Evolutionary conservation across 1,140 invertebrate species (phyloP).

Genomic region (Aphelinus atriplicis): DNA sequence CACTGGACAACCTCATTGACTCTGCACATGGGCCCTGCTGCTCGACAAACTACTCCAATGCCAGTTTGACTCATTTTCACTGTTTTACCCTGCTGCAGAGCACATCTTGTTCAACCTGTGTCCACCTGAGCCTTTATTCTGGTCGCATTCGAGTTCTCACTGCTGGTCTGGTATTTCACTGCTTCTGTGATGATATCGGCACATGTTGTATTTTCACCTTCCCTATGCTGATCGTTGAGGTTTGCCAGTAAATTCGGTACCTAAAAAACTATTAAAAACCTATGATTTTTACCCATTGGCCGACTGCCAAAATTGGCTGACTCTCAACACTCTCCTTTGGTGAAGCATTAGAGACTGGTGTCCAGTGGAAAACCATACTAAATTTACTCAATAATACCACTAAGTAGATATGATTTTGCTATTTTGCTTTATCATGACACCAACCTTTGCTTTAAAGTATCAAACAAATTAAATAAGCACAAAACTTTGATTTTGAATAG

Average conservation of each 20-base stretch:
- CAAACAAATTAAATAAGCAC: too few species aligned
- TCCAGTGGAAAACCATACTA: not conserved
- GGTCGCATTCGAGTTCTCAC: not conserved
- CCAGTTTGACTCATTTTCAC: not conserved
- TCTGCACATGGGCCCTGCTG: not conserved
- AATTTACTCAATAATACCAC: conserved; percentile 1
- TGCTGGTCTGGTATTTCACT: not conserved
- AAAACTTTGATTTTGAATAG: too few species aligned
- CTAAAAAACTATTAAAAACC: conserved; percentile 31
- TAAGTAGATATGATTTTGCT: too few species aligned
- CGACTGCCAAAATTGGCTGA: conserved; percentile 6
- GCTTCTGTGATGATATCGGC: not conserved
- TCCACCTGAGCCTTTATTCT: not conserved
- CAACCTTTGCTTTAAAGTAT: too few species aligned
- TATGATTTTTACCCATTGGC: conserved; percentile 33
- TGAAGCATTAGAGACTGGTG: not conserved
- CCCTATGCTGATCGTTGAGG: not conserved
- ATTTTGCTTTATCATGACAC: too few species aligned
- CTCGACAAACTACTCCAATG: not conserved
- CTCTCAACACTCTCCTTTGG: conserved; percentile 15
- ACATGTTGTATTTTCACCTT: not conserved
- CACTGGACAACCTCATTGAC: not conserved
- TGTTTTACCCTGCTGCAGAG: not conserved
- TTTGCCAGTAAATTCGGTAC: conserved; percentile 12
- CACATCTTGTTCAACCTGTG: too few species aligned